Percentiles rank a stretch among this genome's conserved stretches.
Conservation (phyloP, 2,888 invertebrate species). For the Epirrhoe tristata region DNA sequence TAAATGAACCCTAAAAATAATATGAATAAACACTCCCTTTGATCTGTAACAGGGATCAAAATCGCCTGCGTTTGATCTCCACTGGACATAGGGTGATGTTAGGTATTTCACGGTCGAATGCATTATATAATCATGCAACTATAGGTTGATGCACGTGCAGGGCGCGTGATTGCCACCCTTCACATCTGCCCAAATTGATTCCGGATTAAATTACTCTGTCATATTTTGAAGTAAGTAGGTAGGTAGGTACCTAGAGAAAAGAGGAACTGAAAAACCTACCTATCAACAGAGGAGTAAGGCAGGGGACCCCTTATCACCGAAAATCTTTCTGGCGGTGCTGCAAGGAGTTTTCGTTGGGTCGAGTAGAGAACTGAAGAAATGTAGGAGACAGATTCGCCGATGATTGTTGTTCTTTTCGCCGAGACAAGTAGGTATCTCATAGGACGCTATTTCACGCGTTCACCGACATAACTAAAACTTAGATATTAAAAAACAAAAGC, state of each 20-base stretch:
- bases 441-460: too few species aligned
- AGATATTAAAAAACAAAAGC: not conserved
- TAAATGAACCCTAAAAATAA: not conserved
- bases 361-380: too few species aligned
- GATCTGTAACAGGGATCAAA: not conserved
- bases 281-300: too few species aligned
- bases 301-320: too few species aligned
- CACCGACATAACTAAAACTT: too few species aligned
- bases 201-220: constrained; percentile 5
- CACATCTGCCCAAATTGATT: constrained; percentile 20
- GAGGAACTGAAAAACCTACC: too few species aligned
- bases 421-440: too few species aligned
- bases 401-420: too few species aligned
- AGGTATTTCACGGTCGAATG: constrained; percentile 2
- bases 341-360: too few species aligned
- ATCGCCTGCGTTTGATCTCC: not conserved
- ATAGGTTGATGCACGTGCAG: constrained; percentile 1
- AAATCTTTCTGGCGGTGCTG: too few species aligned
- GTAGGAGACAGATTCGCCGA: too few species aligned
- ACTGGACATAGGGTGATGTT: not conserved
- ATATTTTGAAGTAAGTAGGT: constrained; percentile 1
- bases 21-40: not conserved
- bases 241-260: too few species aligned
- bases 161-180: constrained; percentile 16
- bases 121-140: not conserved